Evolutionary conservation across 2,113 vertebrate genomes (phyloP).

Genomic region (Sturnus vulgaris): DNA sequence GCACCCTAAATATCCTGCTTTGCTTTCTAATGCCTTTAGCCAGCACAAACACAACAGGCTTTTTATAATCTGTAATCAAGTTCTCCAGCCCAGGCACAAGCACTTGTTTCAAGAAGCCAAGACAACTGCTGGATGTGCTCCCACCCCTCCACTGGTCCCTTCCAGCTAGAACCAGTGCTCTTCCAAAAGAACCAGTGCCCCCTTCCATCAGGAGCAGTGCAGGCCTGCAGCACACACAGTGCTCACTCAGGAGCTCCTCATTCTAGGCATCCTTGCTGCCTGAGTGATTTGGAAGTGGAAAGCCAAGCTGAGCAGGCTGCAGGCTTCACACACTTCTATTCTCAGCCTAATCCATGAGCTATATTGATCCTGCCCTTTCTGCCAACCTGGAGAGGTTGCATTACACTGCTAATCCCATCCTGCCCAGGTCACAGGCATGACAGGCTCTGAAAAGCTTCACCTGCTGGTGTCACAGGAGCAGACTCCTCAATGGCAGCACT

Average conservation of each 20-base stretch:
- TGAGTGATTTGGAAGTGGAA: constrained; percentile 12
- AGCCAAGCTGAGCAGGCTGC: constrained; percentile 11
- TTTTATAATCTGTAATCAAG: constrained; percentile 23
- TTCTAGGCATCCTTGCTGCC: neutral
- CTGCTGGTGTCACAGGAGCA: constrained; percentile 46
- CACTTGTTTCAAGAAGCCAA: neutral
- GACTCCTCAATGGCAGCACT: constrained; percentile 21
- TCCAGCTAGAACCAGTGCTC: neutral
- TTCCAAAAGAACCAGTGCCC: neutral
- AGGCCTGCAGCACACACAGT: neutral
- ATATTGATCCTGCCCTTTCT: constrained; percentile 51
- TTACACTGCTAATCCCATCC: constrained; percentile 48
- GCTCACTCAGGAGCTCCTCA: neutral
- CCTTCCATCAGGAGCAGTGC: neutral
- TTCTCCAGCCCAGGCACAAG: neutral
- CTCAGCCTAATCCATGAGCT: constrained; percentile 39
- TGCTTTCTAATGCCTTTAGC: constrained; percentile 43
- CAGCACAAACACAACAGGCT: constrained; percentile 35
- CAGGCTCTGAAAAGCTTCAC: constrained; percentile 32
- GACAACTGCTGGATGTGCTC: neutral
- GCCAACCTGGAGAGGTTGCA: constrained; percentile 27
- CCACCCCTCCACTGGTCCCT: neutral
- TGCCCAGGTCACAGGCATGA: constrained; percentile 58
- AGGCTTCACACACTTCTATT: constrained; percentile 31
- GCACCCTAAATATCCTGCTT: constrained; percentile 50